Base-by-base conservation (phyloP, 1,140 invertebrate genomes). In the Parapsyche elsis region DNA sequence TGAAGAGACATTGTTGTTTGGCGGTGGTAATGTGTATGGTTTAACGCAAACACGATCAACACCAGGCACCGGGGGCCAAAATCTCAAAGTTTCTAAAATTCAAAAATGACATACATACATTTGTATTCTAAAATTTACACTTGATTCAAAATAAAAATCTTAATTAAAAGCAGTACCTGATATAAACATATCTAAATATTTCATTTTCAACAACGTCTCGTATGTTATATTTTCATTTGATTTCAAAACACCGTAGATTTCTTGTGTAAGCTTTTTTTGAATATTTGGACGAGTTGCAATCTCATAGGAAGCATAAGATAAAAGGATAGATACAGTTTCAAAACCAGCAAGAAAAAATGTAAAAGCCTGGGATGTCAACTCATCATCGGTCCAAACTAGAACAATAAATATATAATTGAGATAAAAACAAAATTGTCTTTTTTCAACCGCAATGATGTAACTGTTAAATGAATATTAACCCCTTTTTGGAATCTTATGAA, bases 261-360 rank as follows among this genome's bases (percentile, higher is more conserved):
- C 92, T 57, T 89, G 84, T 46, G 87, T 87, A 30, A 94, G 77
- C 84, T 87, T 90, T 5, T 89, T 85, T 81, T 94, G 92, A 10
- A 90, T 79, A 0, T 91, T 87, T 1, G 88, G 88, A 84, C 92
- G 87, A 10, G 88, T 80, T 0, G 91, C 90, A 9, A 94, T 83
- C 61, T 90, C 87, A 80, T 89, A 87, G 0, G 87, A 80, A 12
- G 82, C 79, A 84, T 87, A 85, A 0, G 79, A 81, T n/a, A 88
- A 53, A 0, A 84, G 81, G 0, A 84, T 83, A 0, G 87, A 88
- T 0, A 86, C 84, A 2, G 86, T 89, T 16, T 90, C 89, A 73
- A 88, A 91, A 0, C 90, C 90, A 24, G 89, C 90, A 5, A 86
- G 77, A 64, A 90, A 90, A 82, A 91, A 91, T 16, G 87, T 79